Conservation (phyloP, 2,888 invertebrate genomes). For the Apotomis turbidana region DNA sequence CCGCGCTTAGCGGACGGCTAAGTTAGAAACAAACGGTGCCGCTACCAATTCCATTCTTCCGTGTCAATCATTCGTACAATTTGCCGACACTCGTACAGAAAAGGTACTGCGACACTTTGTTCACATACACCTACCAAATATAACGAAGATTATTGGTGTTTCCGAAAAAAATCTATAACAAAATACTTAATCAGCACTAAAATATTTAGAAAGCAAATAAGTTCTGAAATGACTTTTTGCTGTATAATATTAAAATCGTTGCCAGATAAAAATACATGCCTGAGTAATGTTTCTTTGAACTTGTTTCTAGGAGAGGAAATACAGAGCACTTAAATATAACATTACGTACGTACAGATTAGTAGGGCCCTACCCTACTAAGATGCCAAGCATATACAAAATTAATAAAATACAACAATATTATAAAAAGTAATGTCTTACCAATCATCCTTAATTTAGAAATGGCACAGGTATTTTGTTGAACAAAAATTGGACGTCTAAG, state of each 20-base stretch:
- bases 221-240: background rate
- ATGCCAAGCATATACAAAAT: conserved; percentile 35
- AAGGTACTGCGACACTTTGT: background rate
- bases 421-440: conserved; percentile 39
- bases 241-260: background rate
- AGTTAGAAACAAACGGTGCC: too few species aligned
- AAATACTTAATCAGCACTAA: background rate
- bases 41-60: background rate
- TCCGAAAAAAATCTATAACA: background rate
- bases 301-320: background rate
- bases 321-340: conserved; percentile 11
- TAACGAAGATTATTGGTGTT: background rate
- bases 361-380: conserved; percentile 23
- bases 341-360: conserved; percentile 11
- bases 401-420: conserved; percentile 39
- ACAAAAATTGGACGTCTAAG: conserved; percentile 49
- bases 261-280: conserved; percentile 3
- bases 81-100: conserved; percentile 4
- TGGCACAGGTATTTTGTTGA: conserved; percentile 60
- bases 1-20: too few species aligned
- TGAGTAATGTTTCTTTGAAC: conserved; percentile 2
- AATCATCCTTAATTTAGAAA: conserved; percentile 51
- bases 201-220: background rate
- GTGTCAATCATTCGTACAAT: background rate
- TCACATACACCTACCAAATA: background rate